Conservation (phyloP, 2,113 vertebrate species). For the Xiphorhynchus elegans region DNA sequence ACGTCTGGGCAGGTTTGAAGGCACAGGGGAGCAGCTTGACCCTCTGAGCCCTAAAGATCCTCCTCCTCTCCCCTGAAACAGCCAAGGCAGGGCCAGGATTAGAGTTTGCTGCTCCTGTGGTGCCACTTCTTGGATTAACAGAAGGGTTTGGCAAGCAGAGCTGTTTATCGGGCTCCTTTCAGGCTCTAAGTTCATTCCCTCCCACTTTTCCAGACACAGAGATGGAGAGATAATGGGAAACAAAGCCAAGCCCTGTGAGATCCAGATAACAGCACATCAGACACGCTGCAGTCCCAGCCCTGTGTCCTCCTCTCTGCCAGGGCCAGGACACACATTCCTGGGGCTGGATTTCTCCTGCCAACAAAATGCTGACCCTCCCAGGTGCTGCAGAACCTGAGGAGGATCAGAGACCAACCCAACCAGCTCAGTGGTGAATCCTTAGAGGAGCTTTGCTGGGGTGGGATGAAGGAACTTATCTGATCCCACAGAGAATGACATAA, state of each 20-base stretch:
- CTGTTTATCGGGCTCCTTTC: not conserved
- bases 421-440: not conserved
- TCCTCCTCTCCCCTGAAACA: not conserved
- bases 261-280: rapidly evolving
- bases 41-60: not conserved
- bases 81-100: not conserved
- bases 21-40: not conserved
- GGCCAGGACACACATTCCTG: not conserved
- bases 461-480: not conserved
- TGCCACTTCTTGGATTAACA: not conserved
- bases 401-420: not conserved
- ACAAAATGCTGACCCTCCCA: not conserved
- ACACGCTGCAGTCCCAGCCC: not conserved
- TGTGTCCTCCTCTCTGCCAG: not conserved
- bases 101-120: not conserved
- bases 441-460: not conserved
- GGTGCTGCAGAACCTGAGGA: not conserved
- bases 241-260: not conserved
- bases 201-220: not conserved
- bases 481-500: not conserved
- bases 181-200: not conserved
- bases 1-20: not conserved
- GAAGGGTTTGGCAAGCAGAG: not conserved
- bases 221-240: not conserved
- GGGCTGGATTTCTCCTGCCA: not conserved